Evolutionary conservation across 2,888 invertebrate genomes (phyloP).

Genomic region (Cantharis nigra): DNA sequence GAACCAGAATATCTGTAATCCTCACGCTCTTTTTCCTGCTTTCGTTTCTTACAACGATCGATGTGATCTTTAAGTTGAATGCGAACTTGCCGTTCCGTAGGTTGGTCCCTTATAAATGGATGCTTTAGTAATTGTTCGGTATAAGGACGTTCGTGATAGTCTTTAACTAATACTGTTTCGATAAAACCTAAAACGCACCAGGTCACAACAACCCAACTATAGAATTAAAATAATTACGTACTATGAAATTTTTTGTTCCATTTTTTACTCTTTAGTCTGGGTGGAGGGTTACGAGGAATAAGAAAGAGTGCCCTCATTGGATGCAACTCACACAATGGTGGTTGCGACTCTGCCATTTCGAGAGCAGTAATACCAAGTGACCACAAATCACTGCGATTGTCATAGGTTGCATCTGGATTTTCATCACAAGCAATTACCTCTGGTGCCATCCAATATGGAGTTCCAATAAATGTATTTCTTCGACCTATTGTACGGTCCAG

Average conservation of each 20-base stretch:
- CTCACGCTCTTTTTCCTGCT: slow-evolving; percentile 83
- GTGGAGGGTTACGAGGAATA: slow-evolving; percentile 97
- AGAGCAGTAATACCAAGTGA: slow-evolving; percentile 95
- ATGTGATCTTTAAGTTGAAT: slow-evolving; percentile 99
- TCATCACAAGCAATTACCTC: slow-evolving; percentile 99
- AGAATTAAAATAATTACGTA: slow-evolving; percentile 30
- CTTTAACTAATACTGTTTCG: slow-evolving; percentile 95
- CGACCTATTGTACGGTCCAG: slow-evolving; percentile 98
- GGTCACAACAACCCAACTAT: slow-evolving; percentile 4
- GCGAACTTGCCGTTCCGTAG: slow-evolving; percentile 96
- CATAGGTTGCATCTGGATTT: slow-evolving; percentile 99
- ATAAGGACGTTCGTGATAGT: slow-evolving; percentile 97
- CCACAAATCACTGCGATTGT: slow-evolving; percentile 93
- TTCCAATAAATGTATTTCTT: slow-evolving; percentile 98
- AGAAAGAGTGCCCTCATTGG: slow-evolving; percentile 99
- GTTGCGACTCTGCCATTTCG: slow-evolving; percentile 99
- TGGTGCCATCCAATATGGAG: slow-evolving; percentile 98
- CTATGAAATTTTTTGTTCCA: slow-evolving; percentile 97
- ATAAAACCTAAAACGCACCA: slow-evolving; percentile 73
- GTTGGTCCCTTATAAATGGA: slow-evolving; percentile 97
- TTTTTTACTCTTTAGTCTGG: slow-evolving; percentile 95
- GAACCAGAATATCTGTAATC: slow-evolving; percentile 91
- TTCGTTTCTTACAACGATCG: slow-evolving; percentile 94
- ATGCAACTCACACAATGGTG: slow-evolving; percentile 98
- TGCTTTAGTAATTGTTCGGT: slow-evolving; percentile 98